phyloP scores from a whole-genome alignment of 2,113 vertebrate species.

The Morone chrysops region DNA sequence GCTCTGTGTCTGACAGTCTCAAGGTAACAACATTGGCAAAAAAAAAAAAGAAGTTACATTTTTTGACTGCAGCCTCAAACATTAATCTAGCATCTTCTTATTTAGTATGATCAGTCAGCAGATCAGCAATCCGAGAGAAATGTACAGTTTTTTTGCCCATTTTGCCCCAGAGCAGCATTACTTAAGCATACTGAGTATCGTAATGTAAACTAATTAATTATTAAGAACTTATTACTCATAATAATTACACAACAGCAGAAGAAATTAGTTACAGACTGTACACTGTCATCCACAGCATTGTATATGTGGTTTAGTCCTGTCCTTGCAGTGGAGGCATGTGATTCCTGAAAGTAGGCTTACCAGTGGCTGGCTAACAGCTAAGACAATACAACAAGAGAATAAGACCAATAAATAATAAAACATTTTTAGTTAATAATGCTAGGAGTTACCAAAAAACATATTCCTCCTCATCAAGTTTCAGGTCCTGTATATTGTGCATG shows the following conservation, averaged over 20 bases:
- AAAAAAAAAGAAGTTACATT: constrained; percentile 21
- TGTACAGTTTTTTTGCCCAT: neutral
- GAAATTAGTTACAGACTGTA: neutral
- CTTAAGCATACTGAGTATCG: neutral
- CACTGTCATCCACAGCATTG: neutral
- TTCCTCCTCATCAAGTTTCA: no score
- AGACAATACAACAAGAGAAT: neutral
- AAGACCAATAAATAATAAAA: neutral
- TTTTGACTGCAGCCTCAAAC: constrained; percentile 23
- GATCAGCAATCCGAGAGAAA: no score
- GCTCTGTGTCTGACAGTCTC: constrained; percentile 21
- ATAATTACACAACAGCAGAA: neutral
- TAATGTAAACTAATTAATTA: neutral
- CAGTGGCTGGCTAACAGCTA: neutral
- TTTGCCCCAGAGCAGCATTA: neutral
- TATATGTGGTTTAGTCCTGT: neutral
- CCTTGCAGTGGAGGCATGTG: neutral
- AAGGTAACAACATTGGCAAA: constrained; percentile 45
- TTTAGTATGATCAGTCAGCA: constrained; percentile 9
- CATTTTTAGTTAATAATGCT: no score
- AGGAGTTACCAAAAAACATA: neutral
- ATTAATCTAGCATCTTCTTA: constrained; percentile 11
- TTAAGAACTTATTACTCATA: neutral
- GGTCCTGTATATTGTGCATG: no score
- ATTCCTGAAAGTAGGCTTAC: neutral